Evolutionary conservation across 2,888 invertebrate species (phyloP).

Genomic region (Hyalella azteca): DNA sequence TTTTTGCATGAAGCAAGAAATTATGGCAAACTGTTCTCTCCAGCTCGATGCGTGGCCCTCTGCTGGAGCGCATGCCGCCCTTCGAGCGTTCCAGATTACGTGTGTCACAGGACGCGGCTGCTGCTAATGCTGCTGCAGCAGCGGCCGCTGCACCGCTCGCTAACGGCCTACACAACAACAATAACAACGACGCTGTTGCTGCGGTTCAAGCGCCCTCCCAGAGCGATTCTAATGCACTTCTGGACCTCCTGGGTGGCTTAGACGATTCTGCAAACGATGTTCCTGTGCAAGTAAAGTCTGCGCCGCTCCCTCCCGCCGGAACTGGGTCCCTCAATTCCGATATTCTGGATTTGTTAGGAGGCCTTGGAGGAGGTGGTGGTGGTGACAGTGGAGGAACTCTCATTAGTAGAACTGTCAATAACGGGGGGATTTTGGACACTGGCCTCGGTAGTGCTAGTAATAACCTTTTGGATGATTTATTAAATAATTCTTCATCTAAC

Average conservation of each 20-base stretch:
- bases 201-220: conserved; percentile 60
- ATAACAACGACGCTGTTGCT: conserved; percentile 58
- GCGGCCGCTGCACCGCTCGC: conserved; percentile 60
- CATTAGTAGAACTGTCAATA: neutral
- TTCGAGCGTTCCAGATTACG: conserved; percentile 70
- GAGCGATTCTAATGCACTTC: conserved; percentile 67
- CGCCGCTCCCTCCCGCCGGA: conserved; percentile 4
- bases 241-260: conserved; percentile 73
- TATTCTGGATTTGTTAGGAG: conserved; percentile 56
- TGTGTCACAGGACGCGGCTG: conserved; percentile 61
- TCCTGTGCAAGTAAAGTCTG: neutral
- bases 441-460: conserved; percentile 34
- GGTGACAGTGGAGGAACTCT: neutral
- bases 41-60: conserved; percentile 75
- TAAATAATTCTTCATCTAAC: conserved; percentile 48
- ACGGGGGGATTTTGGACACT: neutral
- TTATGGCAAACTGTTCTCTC: no score
- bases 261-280: conserved; percentile 50
- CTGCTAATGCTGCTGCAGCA: conserved; percentile 55
- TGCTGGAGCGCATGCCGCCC: conserved; percentile 97
- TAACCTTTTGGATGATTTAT: conserved; percentile 51
- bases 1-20: no score
- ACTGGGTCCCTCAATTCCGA: conserved; percentile 46
- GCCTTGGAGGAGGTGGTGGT: neutral
- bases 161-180: conserved; percentile 44